Base-by-base conservation (phyloP, 2,888 invertebrate species). In the Digitonthophagus gazella region DNA sequence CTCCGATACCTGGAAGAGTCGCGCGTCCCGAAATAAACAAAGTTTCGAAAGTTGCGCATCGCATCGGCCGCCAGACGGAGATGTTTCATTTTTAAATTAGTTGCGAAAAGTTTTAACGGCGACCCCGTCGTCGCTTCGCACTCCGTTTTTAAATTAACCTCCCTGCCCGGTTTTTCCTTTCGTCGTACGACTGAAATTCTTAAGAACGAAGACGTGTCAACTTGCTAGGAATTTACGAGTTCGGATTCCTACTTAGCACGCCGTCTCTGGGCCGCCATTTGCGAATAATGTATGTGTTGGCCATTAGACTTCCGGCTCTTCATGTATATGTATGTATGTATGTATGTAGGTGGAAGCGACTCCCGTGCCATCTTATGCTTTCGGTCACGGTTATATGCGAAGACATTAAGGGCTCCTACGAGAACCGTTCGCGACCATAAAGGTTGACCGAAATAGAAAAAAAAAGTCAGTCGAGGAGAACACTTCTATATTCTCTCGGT, bases 71-170 rank as follows among this genome's bases (percentile, higher is more conserved):
- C 18, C 28, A 61, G 61, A 61, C 61, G 14, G 61, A 61, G 61
- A 61, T 61, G 61, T 61, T 61, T 61, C 61, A 61, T 61, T 61
- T 61, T 61, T 61, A 61, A 61, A 61, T 61, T 61, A 61, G 61
- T 61, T 61, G 61, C 18, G 61, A 61, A 61, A 61, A 61, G 61
- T 61, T 61, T 61, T 61, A 61, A 61, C 61, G 61, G 61, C 61
- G 20, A 18, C 61, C 19, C 57, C 11, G 3, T 18, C 18, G 16
- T 61, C 20, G n/a, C 61, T 19, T 58, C 18, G 15, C 18, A 18
- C 19, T 20, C 61, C 20, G 61, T 61, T 61, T 61, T 61, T 61
- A 61, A 61, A 61, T 61, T 61, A 61, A 61, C 61, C 61, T 16
- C 61, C 20, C 61, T 15, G 16, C 8, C 19, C 58, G 18, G 18